Evolutionary conservation across 2,797 vertebrate species (phyloP), one percentile per base, ranked within the genome.

Genomic region (Zenarchopterus dispar): DNA sequence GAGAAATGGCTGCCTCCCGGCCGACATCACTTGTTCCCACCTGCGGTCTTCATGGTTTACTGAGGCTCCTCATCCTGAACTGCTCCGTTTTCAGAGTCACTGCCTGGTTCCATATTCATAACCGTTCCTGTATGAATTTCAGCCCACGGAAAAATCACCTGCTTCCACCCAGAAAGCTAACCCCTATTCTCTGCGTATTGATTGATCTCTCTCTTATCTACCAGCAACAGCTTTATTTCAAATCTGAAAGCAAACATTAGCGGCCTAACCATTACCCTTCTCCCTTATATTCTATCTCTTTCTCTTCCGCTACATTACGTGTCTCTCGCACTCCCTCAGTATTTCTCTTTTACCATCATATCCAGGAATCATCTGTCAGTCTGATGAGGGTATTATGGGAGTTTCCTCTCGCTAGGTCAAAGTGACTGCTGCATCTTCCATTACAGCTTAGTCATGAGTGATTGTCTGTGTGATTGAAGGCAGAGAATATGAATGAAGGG

Each of bases 171-270:
- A 58, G 58, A 69, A 81, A 73, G 53, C 81, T 84, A 78, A 84
- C 78, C 64, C 17, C 72, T 3, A 24, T 65, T 73, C 74, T 61
- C 70, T 5, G 24, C 21, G 73, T 68, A 43, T 36, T 88, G 86
- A 91, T 88, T 86, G 82, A 90, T 91, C 80, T 70, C 77, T 77
- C 82, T 78, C 73, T 66, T 62, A 72, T 84, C 79, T 80, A 58
- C 57, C 56, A 1, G 18, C 67, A 59, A 74, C 81, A 82, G 85
- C 80, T 88, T 87, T 87, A 85, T 85, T 91, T 84, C 77, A 87
- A 84, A 86, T 83, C 75, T 88, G 77, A 89, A 88, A 88, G 82
- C 82, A 91, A 89, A 89, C 86, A 91, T 88, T 84, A 87, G 75
- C 65, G 2, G 74, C 56, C 63, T 21, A 54, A 68, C 69, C 77